A percentile compares a stretch with the other conserved stretches of the same genome.
Conservation (phyloP, 2,888 invertebrate genomes). For the Mimumesa dahlbomi region DNA sequence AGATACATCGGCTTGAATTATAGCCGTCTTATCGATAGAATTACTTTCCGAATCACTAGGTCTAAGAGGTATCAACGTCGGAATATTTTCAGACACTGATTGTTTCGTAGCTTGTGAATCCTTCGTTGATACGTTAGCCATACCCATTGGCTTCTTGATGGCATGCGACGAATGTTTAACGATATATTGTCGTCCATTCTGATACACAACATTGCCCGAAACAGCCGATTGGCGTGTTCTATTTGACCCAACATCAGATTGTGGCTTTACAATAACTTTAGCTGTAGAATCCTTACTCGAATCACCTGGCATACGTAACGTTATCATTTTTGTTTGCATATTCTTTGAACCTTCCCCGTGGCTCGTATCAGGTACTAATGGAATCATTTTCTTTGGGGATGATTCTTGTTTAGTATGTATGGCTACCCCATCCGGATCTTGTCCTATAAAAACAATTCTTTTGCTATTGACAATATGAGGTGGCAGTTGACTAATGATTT, state of each 20-base stretch:
- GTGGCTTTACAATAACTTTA: background rate
- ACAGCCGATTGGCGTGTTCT: background rate
- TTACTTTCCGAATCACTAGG: slow-evolving; percentile 17
- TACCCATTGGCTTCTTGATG: background rate
- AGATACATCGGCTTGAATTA: slow-evolving; percentile 28
- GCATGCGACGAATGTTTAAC: slow-evolving; percentile 39
- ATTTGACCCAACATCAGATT: background rate
- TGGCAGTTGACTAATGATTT: slow-evolving; percentile 69
- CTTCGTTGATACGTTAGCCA: background rate
- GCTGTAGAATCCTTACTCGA: slow-evolving; percentile 3
- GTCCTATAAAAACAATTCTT: slow-evolving; percentile 67
- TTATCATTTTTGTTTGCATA: slow-evolving; percentile 25
- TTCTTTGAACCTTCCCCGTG: slow-evolving; percentile 25
- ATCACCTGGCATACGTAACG: background rate
- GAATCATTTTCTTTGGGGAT: slow-evolving; percentile 14
- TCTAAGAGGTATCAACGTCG: slow-evolving; percentile 17
- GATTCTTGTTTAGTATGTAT: slow-evolving; percentile 18
- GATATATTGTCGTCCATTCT: slow-evolving; percentile 66
- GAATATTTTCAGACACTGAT: slow-evolving; percentile 6
- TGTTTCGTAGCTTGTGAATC: background rate
- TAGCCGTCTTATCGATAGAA: slow-evolving; percentile 13
- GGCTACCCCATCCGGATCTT: slow-evolving; percentile 48
- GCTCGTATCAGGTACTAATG: slow-evolving; percentile 17
- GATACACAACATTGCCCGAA: slow-evolving; percentile 54
- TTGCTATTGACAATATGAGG: slow-evolving; percentile 62